Evolutionary conservation across 2,113 vertebrate genomes (phyloP).

Genomic region (Nannospalax galili): DNA sequence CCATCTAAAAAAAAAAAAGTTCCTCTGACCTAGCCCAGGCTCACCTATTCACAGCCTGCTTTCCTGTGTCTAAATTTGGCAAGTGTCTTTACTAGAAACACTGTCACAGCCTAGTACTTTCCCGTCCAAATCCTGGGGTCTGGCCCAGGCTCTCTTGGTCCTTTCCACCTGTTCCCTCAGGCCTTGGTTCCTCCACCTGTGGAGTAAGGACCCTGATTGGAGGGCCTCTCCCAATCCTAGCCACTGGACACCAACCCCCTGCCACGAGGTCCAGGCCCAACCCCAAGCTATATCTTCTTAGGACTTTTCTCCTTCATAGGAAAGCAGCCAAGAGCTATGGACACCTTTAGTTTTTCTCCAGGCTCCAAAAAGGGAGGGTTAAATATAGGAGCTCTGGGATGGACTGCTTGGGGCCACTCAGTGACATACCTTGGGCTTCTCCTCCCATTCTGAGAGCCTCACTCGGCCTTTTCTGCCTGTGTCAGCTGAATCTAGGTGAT

Average conservation of each 20-base stretch:
- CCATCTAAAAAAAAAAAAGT: too few relatives aligned
- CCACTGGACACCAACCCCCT: too few relatives aligned
- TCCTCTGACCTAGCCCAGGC: not conserved
- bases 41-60: not conserved
- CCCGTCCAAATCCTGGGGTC: not conserved
- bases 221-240: too few relatives aligned
- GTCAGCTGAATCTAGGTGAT: not conserved
- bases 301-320: too few relatives aligned
- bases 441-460: not conserved
- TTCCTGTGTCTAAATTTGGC: not conserved
- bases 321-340: too few relatives aligned
- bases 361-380: not conserved
- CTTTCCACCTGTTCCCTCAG: too few relatives aligned
- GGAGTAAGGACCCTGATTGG: too few relatives aligned
- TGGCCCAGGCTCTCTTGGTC: not conserved
- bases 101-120: not conserved
- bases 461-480: not conserved
- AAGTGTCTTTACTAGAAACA: not conserved
- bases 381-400: not conserved
- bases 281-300: too few relatives aligned
- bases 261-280: too few relatives aligned
- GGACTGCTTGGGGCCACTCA: not conserved
- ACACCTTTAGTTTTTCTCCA: not conserved
- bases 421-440: not conserved
- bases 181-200: too few relatives aligned